Evolutionary conservation across 2,888 invertebrate species (phyloP).

Genomic region (Linhomoeus sp.): DNA sequence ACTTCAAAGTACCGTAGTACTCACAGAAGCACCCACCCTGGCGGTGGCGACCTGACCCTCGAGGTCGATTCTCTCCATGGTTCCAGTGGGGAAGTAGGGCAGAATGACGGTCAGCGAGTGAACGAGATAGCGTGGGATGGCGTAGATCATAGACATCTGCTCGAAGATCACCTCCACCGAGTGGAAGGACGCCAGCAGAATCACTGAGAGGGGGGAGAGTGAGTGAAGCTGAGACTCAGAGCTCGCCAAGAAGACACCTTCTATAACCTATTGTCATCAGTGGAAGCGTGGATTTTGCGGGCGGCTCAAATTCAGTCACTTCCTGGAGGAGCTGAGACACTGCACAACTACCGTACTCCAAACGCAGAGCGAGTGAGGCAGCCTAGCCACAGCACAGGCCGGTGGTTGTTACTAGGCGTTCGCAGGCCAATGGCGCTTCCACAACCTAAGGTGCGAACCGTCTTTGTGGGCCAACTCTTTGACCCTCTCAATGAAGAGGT

Average conservation of each 20-base stretch:
- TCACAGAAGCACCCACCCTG: slow-evolving; percentile 18
- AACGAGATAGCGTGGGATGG: slow-evolving; percentile 31
- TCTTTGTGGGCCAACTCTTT: slow-evolving; percentile 30
- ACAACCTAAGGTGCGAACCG: no score
- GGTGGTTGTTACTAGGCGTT: no score
- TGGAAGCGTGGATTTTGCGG: not conserved
- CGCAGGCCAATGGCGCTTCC: no score
- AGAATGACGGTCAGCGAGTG: slow-evolving; percentile 30
- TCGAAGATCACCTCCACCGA: slow-evolving; percentile 31
- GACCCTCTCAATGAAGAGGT: slow-evolving; percentile 30
- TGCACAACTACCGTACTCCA: not conserved
- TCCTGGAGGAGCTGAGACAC: not conserved
- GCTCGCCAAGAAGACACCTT: slow-evolving; percentile 1
- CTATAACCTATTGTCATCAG: not conserved
- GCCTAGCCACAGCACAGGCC: no score
- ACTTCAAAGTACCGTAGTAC: not conserved
- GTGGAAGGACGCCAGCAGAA: slow-evolving; percentile 31
- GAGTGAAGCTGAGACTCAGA: not conserved
- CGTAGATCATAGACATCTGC: slow-evolving; percentile 30
- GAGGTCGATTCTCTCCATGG: slow-evolving; percentile 32
- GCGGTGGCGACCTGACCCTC: slow-evolving; percentile 33
- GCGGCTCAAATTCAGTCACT: not conserved
- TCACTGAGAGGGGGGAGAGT: slow-evolving; percentile 25
- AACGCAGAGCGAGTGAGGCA: no score
- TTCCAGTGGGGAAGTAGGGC: slow-evolving; percentile 33